phyloP scores from a whole-genome alignment of 2,113 vertebrate species.

The Sus scrofa region T2T-Sscrofa CM000826.6:145642001-145642500 shows the following conservation, averaged over 20 bases:
- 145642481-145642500: too few species aligned
- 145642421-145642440: neutral
- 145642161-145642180: neutral
- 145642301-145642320: neutral
- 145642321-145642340: neutral
- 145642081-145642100: neutral
- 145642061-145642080: neutral
- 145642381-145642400: neutral
- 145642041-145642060: neutral
- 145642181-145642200: neutral
- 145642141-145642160: too few species aligned
- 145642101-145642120: neutral
- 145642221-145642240: neutral
- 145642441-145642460: slow-evolving; percentile 16
- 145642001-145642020: neutral
- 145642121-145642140: neutral
- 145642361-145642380: neutral
- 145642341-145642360: neutral
- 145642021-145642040: neutral
- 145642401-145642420: neutral
- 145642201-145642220: neutral
- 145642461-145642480: neutral
- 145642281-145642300: neutral
- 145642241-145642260: neutral
- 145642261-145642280: neutral